Evolutionary conservation across 2,113 vertebrate genomes (phyloP), one percentile per base, ranked within the genome.

Genomic region (Empidonax traillii): DNA sequence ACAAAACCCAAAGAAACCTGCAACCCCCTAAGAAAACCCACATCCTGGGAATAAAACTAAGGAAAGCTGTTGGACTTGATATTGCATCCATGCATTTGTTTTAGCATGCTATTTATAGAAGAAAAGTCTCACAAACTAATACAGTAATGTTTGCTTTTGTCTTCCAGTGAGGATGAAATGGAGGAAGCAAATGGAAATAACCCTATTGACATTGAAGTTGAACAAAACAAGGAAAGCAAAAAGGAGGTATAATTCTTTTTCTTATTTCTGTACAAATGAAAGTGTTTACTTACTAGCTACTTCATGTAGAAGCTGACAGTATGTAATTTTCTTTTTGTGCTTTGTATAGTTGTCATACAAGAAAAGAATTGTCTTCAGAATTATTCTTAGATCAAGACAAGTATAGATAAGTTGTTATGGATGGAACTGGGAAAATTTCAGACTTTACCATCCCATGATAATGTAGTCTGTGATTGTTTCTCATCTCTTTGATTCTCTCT

Each of bases 141-240:
- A 30, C 78, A 71, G 59, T 63, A 28, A 33, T 95, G 27, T 69
- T 86, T 96, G 59, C 90, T 97, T 96, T 97, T 98, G 37, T 97
- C 86, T 98, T 98, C 65, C 94, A 99, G 99, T 97, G 99, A 99
- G 52, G 99, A 99, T 62, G 99, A 99, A 83, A 98, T 97, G 58
- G 99, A 99, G 67, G 98, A 99, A 52, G 91, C 98, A 63, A 98
- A 97, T 85, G 97, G 97, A 87, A 98, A 84, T 90, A 97, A 98
- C 68, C 96, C 98, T 43, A 97, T 98, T 73, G 98, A 99, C 93
- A 89, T 98, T 20, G 99, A 99, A 94, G 89, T 98, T 41, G 98
- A 99, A 59, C 97, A 97, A 76, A 99, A 97, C 88, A 99, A 99
- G 96, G 99, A 99, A 28, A 98, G 98, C 92, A 99, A 98, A 97